Evolutionary conservation across 2,888 invertebrate species (phyloP), one percentile per base, ranked within the genome.

Genomic region (Acleris holmiana): DNA sequence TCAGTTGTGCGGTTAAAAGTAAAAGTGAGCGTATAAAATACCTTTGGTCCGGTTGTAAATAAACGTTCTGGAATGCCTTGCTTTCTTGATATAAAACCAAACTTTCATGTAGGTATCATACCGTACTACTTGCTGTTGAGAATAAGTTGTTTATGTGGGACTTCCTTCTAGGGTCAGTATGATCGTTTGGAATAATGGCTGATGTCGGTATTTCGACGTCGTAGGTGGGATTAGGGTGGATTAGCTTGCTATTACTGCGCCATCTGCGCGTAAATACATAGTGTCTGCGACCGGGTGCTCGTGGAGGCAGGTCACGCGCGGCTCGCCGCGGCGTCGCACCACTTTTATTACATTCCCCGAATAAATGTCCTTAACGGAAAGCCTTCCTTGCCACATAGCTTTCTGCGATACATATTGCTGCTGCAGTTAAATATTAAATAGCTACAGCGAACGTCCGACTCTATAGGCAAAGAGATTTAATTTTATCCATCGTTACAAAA

Each of bases 311-410:
- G 80, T 87, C 90, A 91, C 90, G 91, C 81, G 76, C 80, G 80
- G 76, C 73, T 71, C 75, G 75, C 75, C 71, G 69, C 73, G 75
- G 70, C 78, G 73, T 76, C 83, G 78, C 80, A 79, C 78, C 81
- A 82, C 78, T 86, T 86, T 86, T 89, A 89, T 89, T 89, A 89
- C 86, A 89, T 90, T 88, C 86, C 78, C 77, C 79, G 79, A 87
- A 86, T 85, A 86, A 84, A 85, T 82, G 74, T 78, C 79, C 76
- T 76, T 76, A 74, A 75, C 75, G 70, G 74, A 82, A 83, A 82
- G 77, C 79, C 81, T 78, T 66, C 65, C 65, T 47, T 57, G 57
- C 47, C 72, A 56, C 57, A 68, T 58, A 62, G 65, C 69, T 56
- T 64, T 50, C 13, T 23, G 35, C 23, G 49, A 60, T 61, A 65